Conservation (phyloP, 2,113 vertebrate genomes). For the Gobius niger region DNA sequence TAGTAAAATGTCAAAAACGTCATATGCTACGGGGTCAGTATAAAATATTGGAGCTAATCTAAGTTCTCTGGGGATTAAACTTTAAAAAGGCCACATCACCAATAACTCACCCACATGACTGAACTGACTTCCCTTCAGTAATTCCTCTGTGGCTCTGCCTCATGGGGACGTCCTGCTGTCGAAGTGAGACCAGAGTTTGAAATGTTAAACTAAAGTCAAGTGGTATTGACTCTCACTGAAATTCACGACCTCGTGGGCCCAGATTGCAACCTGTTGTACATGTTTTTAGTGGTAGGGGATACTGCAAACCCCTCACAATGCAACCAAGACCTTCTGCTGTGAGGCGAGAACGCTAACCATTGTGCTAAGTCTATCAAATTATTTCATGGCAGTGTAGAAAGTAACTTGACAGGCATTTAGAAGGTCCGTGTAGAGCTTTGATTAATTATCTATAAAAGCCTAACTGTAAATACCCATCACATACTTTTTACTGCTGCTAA, state of each 20-base stretch:
- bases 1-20: background rate
- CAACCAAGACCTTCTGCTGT: too few relatives aligned
- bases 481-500: too few relatives aligned
- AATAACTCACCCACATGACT: constrained; percentile 9
- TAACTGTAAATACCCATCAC: too few relatives aligned
- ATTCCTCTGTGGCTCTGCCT: constrained; percentile 18
- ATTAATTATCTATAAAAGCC: too few relatives aligned
- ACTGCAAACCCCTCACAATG: too few relatives aligned
- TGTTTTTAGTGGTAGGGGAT: too few relatives aligned
- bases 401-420: too few relatives aligned
- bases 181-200: constrained; percentile 10
- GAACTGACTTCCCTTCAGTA: constrained; percentile 16
- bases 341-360: too few relatives aligned
- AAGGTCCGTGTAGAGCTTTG: too few relatives aligned
- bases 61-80: constrained; percentile 1
- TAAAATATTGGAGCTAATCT: background rate
- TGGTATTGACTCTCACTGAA: constrained; percentile 14
- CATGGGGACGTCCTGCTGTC: background rate
- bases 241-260: background rate
- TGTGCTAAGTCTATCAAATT: too few relatives aligned
- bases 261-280: too few relatives aligned
- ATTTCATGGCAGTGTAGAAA: too few relatives aligned
- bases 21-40: background rate
- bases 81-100: constrained; percentile 22
- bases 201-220: constrained; percentile 5